Base-by-base conservation (phyloP, 2,797 vertebrate species). In the Trachurus trachurus region DNA sequence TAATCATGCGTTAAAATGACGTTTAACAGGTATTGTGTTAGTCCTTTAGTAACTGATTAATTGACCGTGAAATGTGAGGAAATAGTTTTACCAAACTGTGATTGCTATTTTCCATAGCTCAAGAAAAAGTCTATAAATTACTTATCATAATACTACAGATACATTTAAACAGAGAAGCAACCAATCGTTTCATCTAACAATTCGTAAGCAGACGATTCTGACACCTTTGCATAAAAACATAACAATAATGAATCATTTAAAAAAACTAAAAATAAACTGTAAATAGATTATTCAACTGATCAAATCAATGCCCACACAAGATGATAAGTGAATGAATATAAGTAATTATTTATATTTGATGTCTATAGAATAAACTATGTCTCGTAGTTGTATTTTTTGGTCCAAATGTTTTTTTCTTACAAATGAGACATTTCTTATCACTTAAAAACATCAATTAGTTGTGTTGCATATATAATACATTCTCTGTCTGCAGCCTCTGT, bases 111-210 rank as follows among this genome's bases (percentile, higher is more conserved):
- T 16, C 21, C 34, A 9, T 12, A 52, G 21, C n/a, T 31, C 26
- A 63, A 56, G 39, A 56, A 34, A 39, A 63, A 4, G n/a, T 65
- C 61, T 11, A 45, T n/a, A 57, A 50, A 45, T 39, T 17, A 50
- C 19, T 34, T 44, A 6, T 31, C 34, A 74, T 15, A 47, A 44
- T 49, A n/a, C n/a, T 26, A 37, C 37, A 64, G 0, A 8, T 31
- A 3, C 17, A 53, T 12, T 64, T 17, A 66, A 26, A 64, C 26
- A 74, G 6, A 71, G 12, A 26, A 53, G 12, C 52, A 52, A 8
- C 12, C 22, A 53, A 73, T 61, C 59, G 15, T 42, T 12, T 26
- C 39, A 22, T 61, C 42, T 42, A 44, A 9, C n/a, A 57, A 64
- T 0, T 42, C 49, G 8, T 17, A 2, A 42, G 19, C 19, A 75